Base-by-base conservation (phyloP, 2,888 invertebrate species). In the Periphyllus acericola region DNA sequence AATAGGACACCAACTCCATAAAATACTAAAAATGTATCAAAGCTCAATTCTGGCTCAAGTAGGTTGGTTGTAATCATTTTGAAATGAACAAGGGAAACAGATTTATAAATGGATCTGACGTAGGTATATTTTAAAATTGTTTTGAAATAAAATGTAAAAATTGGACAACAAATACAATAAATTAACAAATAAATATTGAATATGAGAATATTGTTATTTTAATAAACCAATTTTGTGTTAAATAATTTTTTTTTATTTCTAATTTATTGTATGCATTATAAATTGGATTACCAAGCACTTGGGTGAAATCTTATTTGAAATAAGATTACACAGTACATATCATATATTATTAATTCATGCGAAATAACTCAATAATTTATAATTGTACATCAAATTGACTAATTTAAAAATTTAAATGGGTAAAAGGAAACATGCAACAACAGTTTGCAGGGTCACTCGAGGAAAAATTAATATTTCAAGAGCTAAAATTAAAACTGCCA, bases 1-100 rank as follows among this genome's bases (percentile, higher is more conserved):
- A 86, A 86, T 86, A 86, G 86, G 86, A 86, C 87, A 87, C 87
- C 60, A 87, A 74, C 87, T 81, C 87, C 81, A 87, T 87, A 74
- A 87, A 87, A 81, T 81, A 87, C 66, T 80, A 87, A 66, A 86
- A 86, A 87, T 40, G 75, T 81, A 60, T 86, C 74, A 80, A 81
- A 81, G 40, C 60, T 60, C 81, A 46, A 81, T 66, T 52, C 34
- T 68, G 46, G n/a, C 68, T 34, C 68, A 34, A 46, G 66, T 78
- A 14, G 21, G 46, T 46, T 46, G 46, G 66, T 40, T 60, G 60
- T 83, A n/a, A 68, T 68, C 68, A 66, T 84, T 84, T 84, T 46
- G 66, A 76, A 60, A 40, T 76, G 68, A 85, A 68, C 32, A 84
- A 76, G 66, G 75, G 66, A 66, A 40, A 74, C 25, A n/a, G 2